These are phyloP conservation scores for Hylaeus volcanicus DNA, from an alignment of 1,140 invertebrate genomes.

Conservation along the genomic window DNA sequence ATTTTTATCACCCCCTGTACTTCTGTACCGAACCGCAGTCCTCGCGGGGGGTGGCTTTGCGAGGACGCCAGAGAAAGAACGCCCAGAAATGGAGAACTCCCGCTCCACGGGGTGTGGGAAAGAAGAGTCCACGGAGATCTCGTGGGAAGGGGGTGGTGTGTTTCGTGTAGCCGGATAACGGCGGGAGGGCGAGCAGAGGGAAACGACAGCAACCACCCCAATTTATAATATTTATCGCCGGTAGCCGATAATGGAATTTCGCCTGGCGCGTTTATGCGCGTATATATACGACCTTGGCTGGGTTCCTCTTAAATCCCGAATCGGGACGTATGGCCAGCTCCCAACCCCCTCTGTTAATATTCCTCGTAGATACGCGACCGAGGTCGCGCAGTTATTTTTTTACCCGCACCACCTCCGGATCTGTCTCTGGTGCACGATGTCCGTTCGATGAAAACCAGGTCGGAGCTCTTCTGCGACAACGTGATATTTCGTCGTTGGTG, in stretches of 20 bases:
- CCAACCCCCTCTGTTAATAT: conserved; percentile 51
- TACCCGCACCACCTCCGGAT: not conserved
- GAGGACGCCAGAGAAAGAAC: conserved; percentile 9
- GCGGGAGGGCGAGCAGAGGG: conserved; percentile 21
- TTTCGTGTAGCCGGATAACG: conserved; percentile 46
- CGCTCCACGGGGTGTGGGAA: conserved; percentile 30
- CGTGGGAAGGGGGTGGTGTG: conserved; percentile 11
- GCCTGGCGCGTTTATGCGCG: conserved; percentile 49
- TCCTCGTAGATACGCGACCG: conserved; percentile 53
- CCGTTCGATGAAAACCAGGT: conserved; percentile 2
- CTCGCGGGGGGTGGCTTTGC: conserved; percentile 43
- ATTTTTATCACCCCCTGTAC: no score
- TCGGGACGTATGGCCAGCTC: conserved; percentile 54
- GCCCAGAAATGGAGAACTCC: not conserved
- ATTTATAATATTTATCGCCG: conserved; percentile 79
- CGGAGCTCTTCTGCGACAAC: not conserved
- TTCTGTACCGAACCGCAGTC: conserved; percentile 22
- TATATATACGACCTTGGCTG: conserved; percentile 21
- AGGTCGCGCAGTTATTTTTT: not conserved
- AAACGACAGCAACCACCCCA: conserved; percentile 53
- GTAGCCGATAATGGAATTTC: conserved; percentile 77
- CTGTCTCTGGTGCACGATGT: not conserved
- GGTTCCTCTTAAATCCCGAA: conserved; percentile 59
- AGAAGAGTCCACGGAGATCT: conserved; percentile 33
- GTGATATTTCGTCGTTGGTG: not conserved